Evolutionary conservation across 92 coral and sea anemone genomes (phyloP).

Genomic region (Paramuricea clavata): DNA sequence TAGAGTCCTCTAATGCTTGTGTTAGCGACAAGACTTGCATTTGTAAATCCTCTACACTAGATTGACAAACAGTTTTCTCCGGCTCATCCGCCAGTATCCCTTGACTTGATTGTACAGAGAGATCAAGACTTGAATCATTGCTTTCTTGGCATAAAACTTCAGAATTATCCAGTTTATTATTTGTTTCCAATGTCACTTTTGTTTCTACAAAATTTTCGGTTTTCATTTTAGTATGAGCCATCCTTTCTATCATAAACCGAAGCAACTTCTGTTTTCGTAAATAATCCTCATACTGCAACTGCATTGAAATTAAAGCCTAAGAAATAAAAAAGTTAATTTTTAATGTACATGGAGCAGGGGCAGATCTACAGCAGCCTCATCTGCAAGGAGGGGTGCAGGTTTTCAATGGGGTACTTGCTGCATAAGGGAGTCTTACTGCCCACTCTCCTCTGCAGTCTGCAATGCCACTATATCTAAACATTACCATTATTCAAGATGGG

Average conservation of each 20-base stretch:
- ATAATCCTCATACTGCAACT: slow-evolving; percentile 81
- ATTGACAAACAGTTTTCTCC: background rate
- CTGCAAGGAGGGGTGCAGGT: no score
- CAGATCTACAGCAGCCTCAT: no score
- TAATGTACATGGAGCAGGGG: no score
- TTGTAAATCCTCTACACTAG: slow-evolving; percentile 71
- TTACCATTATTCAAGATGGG: no score
- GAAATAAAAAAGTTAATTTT: background rate
- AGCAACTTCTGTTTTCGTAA: slow-evolving; percentile 83
- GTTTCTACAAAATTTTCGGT: background rate
- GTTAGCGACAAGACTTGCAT: slow-evolving; percentile 91
- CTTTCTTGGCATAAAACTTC: background rate
- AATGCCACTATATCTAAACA: no score
- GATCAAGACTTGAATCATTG: slow-evolving; percentile 27
- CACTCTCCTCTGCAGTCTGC: no score
- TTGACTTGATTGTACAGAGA: slow-evolving; percentile 18
- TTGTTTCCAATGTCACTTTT: background rate
- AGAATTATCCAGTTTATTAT: background rate
- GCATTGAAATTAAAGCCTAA: slow-evolving; percentile 91
- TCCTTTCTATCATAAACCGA: slow-evolving; percentile 77
- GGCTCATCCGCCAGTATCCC: background rate
- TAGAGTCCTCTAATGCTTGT: slow-evolving; percentile 92
- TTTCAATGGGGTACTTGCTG: no score
- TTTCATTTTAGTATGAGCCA: slow-evolving; percentile 48
- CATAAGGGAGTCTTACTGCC: no score